Conservation (phyloP, 2,888 invertebrate species). For the Arctia plantaginis region DNA sequence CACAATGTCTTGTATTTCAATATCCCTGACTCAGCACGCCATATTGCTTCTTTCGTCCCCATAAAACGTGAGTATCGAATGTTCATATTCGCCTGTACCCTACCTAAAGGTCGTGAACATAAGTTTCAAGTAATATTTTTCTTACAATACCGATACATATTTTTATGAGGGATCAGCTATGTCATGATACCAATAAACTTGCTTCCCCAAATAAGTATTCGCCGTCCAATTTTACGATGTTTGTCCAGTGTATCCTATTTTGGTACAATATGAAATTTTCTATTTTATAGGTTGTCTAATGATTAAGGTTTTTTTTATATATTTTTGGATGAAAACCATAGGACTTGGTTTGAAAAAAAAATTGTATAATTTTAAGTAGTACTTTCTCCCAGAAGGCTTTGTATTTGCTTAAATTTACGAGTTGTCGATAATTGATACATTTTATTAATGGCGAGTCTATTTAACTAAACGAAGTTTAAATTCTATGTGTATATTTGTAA, state of each 20-base stretch:
- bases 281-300: constrained; percentile 6
- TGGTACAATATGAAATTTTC: constrained; percentile 21
- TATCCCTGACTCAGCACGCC: constrained; percentile 69
- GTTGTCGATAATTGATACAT: too few species aligned
- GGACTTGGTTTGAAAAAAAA: background rate
- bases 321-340: background rate
- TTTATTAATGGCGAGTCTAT: too few species aligned
- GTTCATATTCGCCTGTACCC: constrained; percentile 67
- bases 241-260: constrained; percentile 69
- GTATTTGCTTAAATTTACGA: too few species aligned
- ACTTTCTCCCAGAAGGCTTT: background rate
- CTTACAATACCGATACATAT: constrained; percentile 80
- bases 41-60: constrained; percentile 60
- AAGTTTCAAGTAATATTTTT: constrained; percentile 70
- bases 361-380: background rate
- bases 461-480: too few species aligned
- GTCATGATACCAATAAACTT: constrained; percentile 82
- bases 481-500: too few species aligned
- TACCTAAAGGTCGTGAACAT: constrained; percentile 54
- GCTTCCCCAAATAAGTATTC: constrained; percentile 77
- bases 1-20: constrained; percentile 61
- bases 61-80: constrained; percentile 66
- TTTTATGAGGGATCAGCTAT: constrained; percentile 82
- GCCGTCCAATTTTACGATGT: constrained; percentile 77
- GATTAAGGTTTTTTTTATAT: constrained; percentile 1